Evolutionary conservation across 2,888 invertebrate genomes (phyloP), one percentile per base, ranked within the genome.

Genomic region (Microctonus hyperodae): DNA sequence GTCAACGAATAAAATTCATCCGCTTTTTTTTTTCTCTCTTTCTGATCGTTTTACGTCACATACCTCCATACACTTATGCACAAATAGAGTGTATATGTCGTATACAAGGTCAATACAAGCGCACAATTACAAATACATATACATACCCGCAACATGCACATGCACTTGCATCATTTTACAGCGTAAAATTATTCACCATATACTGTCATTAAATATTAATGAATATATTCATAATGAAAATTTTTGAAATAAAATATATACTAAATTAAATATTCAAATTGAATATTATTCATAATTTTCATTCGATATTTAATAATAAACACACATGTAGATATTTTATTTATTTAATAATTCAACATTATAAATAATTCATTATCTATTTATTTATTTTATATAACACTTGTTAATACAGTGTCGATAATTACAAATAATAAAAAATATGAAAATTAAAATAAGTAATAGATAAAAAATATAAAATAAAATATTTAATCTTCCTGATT

Each of bases 1-100:
- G 59, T 59, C 59, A 44, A 28, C 59, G 37, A 40, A 59, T 59
- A 13, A 59, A 44, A 59, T 37, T 37, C 37, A 22, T 33, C 33
- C 13, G 7, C 16, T 44, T 7, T 44, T n/a, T 44, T 9, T 44
- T 44, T n/a, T 44, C 16, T 44, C 10, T 10, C 35, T 10, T 10
- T 10, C 10, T 51, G 31, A 16, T 16, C 31, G 55, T 33, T 55
- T 33, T 13, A 31, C 33, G 31, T 33, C 16, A 31, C 55, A 44
- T 44, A 44, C 16, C 16, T 44, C 3, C 7, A 44, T 9, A 16
- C 7, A 44, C 16, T 16, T 16, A 20, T n/a, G 44, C 16, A 44
- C 7, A 16, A 44, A 44, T 44, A 3, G 9, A 16, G 16, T 16
- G 1, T 16, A n/a, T 7, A n/a, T n/a, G 44, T 44, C 0, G 5